Percentiles rank a stretch among this genome's conserved stretches.
These are phyloP conservation scores for Oegoconia quadripuncta DNA, from an alignment of 2,888 invertebrate species.

Conservation along the genomic window DNA sequence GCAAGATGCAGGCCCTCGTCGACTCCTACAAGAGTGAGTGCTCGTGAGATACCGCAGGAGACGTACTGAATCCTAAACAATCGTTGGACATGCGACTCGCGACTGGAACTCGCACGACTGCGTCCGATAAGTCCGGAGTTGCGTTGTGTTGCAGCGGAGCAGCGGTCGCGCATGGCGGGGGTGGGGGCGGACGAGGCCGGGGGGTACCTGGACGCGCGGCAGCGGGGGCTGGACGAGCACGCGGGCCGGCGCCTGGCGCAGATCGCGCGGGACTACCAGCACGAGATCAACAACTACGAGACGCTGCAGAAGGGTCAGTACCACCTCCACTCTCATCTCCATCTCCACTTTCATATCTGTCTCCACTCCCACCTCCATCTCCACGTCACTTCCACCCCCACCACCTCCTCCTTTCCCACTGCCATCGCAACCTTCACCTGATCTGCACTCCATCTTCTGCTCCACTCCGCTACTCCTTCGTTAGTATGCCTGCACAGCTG, in stretches of 20 bases:
- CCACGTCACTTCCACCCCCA: too few relatives aligned
- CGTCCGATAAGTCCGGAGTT: slow-evolving; percentile 37
- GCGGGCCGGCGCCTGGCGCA: slow-evolving; percentile 88
- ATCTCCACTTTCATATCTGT: too few relatives aligned
- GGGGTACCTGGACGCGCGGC: slow-evolving; percentile 86
- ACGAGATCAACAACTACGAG: slow-evolving; percentile 86
- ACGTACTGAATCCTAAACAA: too few relatives aligned
- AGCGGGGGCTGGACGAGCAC: slow-evolving; percentile 85
- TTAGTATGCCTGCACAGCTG: too few relatives aligned
- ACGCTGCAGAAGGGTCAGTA: slow-evolving; percentile 78
- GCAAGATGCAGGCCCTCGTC: slow-evolving; percentile 96
- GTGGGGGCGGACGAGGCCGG: slow-evolving; percentile 73
- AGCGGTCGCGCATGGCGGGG: slow-evolving; percentile 45
- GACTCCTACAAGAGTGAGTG: slow-evolving; percentile 92
- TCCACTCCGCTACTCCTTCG: too few relatives aligned
- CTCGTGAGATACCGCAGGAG: background rate
- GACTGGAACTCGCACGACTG: background rate
- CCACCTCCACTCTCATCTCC: too few relatives aligned
- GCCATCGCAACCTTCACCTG: too few relatives aligned
- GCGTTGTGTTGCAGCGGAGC: slow-evolving; percentile 48
- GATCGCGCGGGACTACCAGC: slow-evolving; percentile 90
- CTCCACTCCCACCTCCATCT: too few relatives aligned
- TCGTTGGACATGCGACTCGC: background rate
- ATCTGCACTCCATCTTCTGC: too few relatives aligned
- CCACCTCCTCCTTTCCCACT: too few relatives aligned